Base-by-base conservation (phyloP, 2,888 invertebrate species). In the Balanococcus diminutus region DNA sequence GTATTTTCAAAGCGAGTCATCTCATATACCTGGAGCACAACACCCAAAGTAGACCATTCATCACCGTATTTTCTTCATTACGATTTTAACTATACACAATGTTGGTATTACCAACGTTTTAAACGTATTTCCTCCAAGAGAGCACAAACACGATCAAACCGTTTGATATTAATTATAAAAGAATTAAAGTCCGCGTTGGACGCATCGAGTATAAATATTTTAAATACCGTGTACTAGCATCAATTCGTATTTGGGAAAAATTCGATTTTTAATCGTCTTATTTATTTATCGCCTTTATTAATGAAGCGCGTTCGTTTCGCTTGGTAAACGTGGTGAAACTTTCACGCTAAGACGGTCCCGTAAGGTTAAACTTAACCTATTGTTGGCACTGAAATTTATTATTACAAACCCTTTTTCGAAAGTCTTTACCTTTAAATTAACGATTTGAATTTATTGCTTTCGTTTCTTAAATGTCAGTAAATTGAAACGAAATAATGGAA, bases 221-320 rank as follows among this genome's bases (percentile, higher is more conserved):
- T 61, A 61, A 61, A 25, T 61, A 61, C 61, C 3, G 25, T 25
- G 25, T 61, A 61, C 61, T 25, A 61, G 61, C 25, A 61, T 61
- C 61, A 2, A 28, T 61, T 61, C 25, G 61, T 25, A 61, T 61
- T 22, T 25, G 11, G 61, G 25, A 61, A 61, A 61, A 61, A 61
- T 75, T 75, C 75, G 75, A 75, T 75, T 75, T 75, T 75, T 75
- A 75, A 75, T 75, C 75, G 75, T 32, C 75, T 75, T 75, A 75
- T 31, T 75, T 75, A 75, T 75, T 75, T 75, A 75, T 75, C 75
- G 75, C 75, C 75, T 75, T 75, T 75, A 75, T 75, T 75, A 75
- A 75, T 75, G 75, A 75, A 75, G n/a, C 75, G 75, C 16, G 75
- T 75, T 31, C 32, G 75, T 75, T 75, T 8, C 61, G 61, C 9